Evolutionary conservation across 2,113 vertebrate genomes (phyloP).

Genomic region (Reinhardtius hippoglossoides): DNA sequence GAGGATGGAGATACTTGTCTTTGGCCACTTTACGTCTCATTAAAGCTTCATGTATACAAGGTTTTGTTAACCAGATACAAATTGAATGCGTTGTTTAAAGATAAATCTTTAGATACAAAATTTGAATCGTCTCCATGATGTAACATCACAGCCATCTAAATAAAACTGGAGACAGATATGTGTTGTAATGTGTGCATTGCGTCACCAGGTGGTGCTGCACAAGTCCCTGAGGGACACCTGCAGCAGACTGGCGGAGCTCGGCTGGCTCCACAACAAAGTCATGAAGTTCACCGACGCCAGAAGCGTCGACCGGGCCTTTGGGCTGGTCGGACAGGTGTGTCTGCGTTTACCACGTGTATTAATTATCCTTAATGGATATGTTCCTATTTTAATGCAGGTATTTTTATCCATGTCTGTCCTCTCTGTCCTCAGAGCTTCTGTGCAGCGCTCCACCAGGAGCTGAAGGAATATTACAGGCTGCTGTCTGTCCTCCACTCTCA

Average conservation of each 20-base stretch:
- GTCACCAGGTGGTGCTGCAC: constrained; percentile 87
- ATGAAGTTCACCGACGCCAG: constrained; percentile 94
- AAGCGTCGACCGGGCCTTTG: constrained; percentile 94
- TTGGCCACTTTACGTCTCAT: constrained; percentile 19
- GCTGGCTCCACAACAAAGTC: constrained; percentile 98
- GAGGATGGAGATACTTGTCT: constrained; percentile 43
- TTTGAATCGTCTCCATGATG: too few species aligned
- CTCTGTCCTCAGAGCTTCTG: constrained; percentile 90
- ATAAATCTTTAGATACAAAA: background rate
- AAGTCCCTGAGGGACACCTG: constrained; percentile 93
- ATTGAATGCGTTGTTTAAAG: constrained; percentile 41
- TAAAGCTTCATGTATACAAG: constrained; percentile 22
- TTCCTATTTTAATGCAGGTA: too few species aligned
- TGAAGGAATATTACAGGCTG: constrained; percentile 96
- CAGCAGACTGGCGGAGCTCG: constrained; percentile 90
- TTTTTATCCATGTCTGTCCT: background rate
- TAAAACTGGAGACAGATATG: background rate
- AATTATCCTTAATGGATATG: background rate
- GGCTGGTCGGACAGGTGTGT: constrained; percentile 95
- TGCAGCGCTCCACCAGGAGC: constrained; percentile 95
- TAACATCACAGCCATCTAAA: background rate
- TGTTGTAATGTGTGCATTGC: constrained; percentile 11
- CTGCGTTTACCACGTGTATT: background rate
- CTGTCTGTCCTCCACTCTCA: constrained; percentile 97
- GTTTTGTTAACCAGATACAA: constrained; percentile 44